Conservation (phyloP, 2,113 vertebrate genomes). For the Pavo muticus region DNA sequence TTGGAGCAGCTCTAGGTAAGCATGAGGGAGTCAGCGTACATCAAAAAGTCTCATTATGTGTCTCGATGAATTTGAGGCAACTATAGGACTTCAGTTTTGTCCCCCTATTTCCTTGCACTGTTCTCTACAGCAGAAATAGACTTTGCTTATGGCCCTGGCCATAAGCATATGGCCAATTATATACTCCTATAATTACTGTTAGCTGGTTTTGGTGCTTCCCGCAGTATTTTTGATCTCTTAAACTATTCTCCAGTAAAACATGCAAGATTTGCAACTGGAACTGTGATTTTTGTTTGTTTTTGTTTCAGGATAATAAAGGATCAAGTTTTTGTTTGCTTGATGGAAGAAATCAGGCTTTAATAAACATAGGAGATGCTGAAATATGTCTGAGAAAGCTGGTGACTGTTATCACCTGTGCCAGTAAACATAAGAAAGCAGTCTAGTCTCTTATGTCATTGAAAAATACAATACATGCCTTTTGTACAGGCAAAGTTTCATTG, state of each 20-base stretch:
- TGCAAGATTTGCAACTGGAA: neutral
- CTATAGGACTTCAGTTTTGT: accelerated
- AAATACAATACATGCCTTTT: neutral
- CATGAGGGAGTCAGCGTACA: neutral
- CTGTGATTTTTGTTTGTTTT: neutral
- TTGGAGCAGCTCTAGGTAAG: neutral
- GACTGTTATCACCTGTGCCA: neutral
- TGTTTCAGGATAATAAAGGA: neutral
- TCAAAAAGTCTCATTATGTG: neutral
- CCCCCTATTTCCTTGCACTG: neutral
- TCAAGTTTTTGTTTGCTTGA: neutral
- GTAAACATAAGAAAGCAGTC: neutral
- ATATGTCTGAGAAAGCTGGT: neutral
- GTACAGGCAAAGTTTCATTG: neutral
- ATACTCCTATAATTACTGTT: neutral
- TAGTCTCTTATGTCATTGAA: neutral
- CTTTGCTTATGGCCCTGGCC: neutral
- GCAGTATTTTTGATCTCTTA: neutral
- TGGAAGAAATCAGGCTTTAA: neutral
- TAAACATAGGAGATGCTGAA: neutral
- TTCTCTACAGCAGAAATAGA: neutral
- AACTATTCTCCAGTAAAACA: neutral
- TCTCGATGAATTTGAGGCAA: neutral
- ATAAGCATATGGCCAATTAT: too few relatives aligned
- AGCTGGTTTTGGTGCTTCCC: neutral